Base-by-base conservation (phyloP, 2,888 invertebrate genomes). In the Hecatera dysodea region DNA sequence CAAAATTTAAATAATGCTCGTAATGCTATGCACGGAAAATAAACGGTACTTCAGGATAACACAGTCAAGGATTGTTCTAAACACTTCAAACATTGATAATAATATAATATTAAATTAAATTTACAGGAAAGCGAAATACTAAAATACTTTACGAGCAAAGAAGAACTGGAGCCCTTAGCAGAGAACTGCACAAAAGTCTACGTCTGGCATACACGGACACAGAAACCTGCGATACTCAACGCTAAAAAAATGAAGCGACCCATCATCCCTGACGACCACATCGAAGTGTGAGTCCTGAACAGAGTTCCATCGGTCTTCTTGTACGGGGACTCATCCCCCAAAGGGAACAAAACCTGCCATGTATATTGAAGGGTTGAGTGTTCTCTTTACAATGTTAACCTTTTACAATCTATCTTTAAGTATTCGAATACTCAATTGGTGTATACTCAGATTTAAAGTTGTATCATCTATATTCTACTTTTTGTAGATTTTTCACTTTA, bases 191-290 rank as follows among this genome's bases (percentile, higher is more conserved):
- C 98, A 0, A 98, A 99, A 95, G 98, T 99, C n/a, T 97, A 98
- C 77, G 99, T 99, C 0, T 99, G 99, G 99, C 99, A 99, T 90
- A 99, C 99, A 5, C 96, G 99, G 87, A 99, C 99, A 0, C 99
- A 99, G 91, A 97, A 97, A 86, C 98, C 99, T 0, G 97, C 97
- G 59, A 96, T 99, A 67, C 96, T 96, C n/a, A 92, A 91, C 75
- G 90, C 86, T 96, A 98, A 90, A 98, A 98, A 93, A 95, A 94
- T 88, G 90, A 97, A 87, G 89, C 96, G 77, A 42, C 96, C 84
- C 0, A 91, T 91, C 81, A 75, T 92, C 24, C 92, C 94, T 2
- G 95, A 95, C 75, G 89, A 87, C 53, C 93, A 95, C 67, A 95
- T 95, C 64, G 95, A 96, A 78, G 95, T 95, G 42, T 96, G 93